Evolutionary conservation across 2,113 vertebrate genomes (phyloP), one percentile per base, ranked within the genome.

Genomic region (Arothron firmamentum): DNA sequence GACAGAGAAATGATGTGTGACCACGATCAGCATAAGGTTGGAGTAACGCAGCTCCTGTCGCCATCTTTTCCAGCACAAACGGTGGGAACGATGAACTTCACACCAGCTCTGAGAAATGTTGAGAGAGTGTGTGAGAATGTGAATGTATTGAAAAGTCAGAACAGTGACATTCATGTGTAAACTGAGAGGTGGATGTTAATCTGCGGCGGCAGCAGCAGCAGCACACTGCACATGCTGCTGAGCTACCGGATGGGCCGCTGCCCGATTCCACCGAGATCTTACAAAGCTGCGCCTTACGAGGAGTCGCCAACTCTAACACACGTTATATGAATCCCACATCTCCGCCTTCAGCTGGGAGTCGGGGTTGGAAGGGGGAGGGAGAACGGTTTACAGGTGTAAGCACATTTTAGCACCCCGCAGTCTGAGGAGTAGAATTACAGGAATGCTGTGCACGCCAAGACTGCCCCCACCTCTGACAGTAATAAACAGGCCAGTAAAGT

Each of bases 321-420:
- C 16, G 13, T 7, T 23, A 61, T 50, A 42, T 64, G 46, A 5
- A 62, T 64, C 52, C 62, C 23, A 54, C 60, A 52, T 65, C 47
- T 63, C 49, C 20, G 43, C 28, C 34, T 38, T 38, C 34, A 38
- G 34, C 34, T 38, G 54, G 55, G 59, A 68, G 67, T 75, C 68
- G 81, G 77, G 83, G 87, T 77, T 72, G 80, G 57, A 59, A 59
- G 76, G 70, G 69, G 34, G 49, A 66, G 59, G 69, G 74, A 79
- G 63, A 53, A 38, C 65, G 65, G 69, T 69, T 85, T 76, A 82
- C 70, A 77, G 70, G 60, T 81, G 88, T 88, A 88, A 90, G 87
- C 88, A 89, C 85, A 88, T 90, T 88, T 86, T 78, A 71, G 53
- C 76, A 78, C 72, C 72, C 65, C 56, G 57, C 53, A 53, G 55